phyloP scores from a whole-genome alignment of 2,797 vertebrate genomes.

The Hippocampus kuda region DNA sequence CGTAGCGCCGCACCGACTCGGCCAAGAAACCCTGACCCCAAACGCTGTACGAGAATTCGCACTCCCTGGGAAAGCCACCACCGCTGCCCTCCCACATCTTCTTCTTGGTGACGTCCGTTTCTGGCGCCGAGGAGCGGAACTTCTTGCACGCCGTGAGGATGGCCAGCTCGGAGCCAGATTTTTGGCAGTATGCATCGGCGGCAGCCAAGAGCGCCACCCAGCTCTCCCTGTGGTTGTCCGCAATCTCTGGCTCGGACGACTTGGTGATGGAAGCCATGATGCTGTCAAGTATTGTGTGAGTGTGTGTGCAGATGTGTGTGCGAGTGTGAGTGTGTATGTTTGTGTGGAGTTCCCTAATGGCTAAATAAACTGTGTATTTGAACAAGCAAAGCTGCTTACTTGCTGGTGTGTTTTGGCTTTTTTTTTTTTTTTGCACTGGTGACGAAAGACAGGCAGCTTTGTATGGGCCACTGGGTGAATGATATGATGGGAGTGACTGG shows the following conservation, averaged over 20 bases:
- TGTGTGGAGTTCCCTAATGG: background rate
- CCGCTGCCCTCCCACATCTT: conserved; percentile 51
- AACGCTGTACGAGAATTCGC: conserved; percentile 70
- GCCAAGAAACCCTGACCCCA: conserved; percentile 80
- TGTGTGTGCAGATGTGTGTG: background rate
- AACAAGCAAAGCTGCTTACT: conserved; percentile 5
- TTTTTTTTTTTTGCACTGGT: conserved; percentile 24
- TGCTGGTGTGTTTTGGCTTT: conserved; percentile 41
- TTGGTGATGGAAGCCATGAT: conserved; percentile 66
- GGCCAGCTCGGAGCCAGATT: conserved; percentile 80
- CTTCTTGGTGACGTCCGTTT: conserved; percentile 37
- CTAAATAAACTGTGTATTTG: background rate
- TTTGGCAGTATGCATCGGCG: conserved; percentile 76
- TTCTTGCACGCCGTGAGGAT: conserved; percentile 77
- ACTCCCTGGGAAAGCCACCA: conserved; percentile 46
- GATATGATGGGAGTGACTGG: conserved; percentile 25
- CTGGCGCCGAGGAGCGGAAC: conserved; percentile 42
- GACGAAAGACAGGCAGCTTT: conserved; percentile 11
- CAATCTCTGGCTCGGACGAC: conserved; percentile 66
- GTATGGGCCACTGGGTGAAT: conserved; percentile 50
- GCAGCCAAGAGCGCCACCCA: conserved; percentile 79
- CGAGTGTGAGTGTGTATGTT: background rate
- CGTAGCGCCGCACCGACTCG: conserved; percentile 74
- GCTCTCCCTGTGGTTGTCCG: conserved; percentile 82
- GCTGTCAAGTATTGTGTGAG: conserved; percentile 16